Base-by-base conservation (phyloP, 1,140 invertebrate genomes). In the Wiebesia pumilae region DNA sequence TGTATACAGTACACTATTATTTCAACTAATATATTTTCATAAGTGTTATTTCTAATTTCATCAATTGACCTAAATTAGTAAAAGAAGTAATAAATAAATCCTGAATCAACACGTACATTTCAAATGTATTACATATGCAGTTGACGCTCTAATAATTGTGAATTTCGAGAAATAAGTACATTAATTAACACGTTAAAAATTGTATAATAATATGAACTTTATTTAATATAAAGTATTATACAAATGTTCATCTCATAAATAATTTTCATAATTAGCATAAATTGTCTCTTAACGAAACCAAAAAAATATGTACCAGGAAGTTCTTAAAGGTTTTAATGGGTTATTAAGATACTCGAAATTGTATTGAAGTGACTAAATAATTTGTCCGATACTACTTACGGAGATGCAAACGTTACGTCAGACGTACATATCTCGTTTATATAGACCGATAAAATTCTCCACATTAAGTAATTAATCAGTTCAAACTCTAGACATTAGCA, bases 301-400 rank as follows among this genome's bases (percentile, higher is more conserved):
- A 40, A 47, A 65, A 73, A 43, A n/a, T n/a, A 58, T 33, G 24
- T 35, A 62, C 77, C 73, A 81, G 85, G 85, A 82, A 86, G 79
- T 38, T 80, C 35, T 80, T 80, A 47, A 80, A 65, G 65, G 51
- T 54, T 82, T 82, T 81, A 86, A 86, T 67, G 69, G 82, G 80
- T 30, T 30, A 77, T 86, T 86, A 43, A 80, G 79, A 77, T 54
- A 81, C 78, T 75, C 62, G 47, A 12, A 47, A 14, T 21, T 65
- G 73, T 67, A 65, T 83, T 84, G 33, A 35, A 43, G 43, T 81
- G 77, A 85, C 73, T 79, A 80, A 81, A 85, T 84, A 67, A 84
- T 85, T 85, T 51, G 75, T 69, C 40, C 47, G 84, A 69, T 38
- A 38, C 38, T 65, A 51, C 27, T 82, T 71, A 71, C 14, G 21